A percentile compares a stretch with the other conserved stretches of the same genome.
Conservation (phyloP, 2,113 vertebrate species). For the Cynopterus brachyotis region DNA sequence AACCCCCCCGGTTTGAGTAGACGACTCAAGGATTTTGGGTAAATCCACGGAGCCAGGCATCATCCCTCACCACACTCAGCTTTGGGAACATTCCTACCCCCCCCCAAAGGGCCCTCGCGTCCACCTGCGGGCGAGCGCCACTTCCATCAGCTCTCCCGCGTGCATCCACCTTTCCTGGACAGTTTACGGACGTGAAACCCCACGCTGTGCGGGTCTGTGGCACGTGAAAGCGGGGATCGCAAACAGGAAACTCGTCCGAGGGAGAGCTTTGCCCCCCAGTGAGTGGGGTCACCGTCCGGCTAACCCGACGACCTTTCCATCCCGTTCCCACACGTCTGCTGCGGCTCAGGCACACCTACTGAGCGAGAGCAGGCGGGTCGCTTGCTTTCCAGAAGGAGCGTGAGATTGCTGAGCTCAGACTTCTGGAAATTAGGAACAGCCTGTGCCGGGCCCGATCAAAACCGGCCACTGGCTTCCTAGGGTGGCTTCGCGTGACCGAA, state of each 20-base stretch:
- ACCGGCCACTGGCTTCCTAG: neutral
- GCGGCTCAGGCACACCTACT: neutral
- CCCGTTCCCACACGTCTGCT: too few species aligned
- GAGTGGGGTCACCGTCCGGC: neutral
- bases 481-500: rapidly evolving
- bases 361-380: rapidly evolving
- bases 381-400: neutral
- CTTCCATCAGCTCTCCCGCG: neutral
- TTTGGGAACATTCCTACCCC: too few species aligned
- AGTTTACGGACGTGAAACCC: rapidly evolving
- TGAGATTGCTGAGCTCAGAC: neutral
- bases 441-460: neutral
- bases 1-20: neutral
- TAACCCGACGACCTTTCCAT: rapidly evolving
- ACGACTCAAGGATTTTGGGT: rapidly evolving
- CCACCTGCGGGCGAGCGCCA: rapidly evolving
- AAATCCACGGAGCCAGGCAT: neutral
- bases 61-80: rapidly evolving
- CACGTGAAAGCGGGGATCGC: neutral
- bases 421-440: neutral
- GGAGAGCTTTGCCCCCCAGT: neutral
- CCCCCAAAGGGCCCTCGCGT: too few species aligned
- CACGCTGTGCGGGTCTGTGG: rapidly evolving
- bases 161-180: rapidly evolving
- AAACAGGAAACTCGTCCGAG: neutral